Evolutionary conservation across 1,140 invertebrate genomes (phyloP).

Genomic region (Theocolax elegans): DNA sequence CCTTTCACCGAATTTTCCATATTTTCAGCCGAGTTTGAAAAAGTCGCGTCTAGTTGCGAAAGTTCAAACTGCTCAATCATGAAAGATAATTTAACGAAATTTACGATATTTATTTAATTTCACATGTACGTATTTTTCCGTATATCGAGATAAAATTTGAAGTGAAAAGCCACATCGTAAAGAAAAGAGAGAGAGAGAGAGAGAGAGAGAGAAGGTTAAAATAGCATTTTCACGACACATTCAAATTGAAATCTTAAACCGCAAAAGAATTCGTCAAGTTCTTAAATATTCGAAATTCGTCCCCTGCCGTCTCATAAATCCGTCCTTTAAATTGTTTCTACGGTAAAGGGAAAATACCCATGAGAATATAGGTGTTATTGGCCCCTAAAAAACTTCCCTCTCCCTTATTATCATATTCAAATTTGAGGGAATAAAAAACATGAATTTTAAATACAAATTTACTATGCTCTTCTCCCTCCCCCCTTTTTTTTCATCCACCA

Average conservation of each 20-base stretch:
- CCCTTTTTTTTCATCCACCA: too few species aligned
- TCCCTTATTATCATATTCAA: conserved; percentile 34
- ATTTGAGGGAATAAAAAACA: conserved; percentile 19
- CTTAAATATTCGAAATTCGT: conserved; percentile 19
- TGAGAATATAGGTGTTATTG: conserved; percentile 18
- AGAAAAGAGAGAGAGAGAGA: not conserved
- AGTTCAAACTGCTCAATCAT: too few species aligned
- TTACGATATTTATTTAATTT: too few species aligned
- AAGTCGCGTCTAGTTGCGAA: too few species aligned
- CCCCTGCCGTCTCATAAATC: not conserved
- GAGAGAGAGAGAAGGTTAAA: not conserved
- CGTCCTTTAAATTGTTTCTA: conserved; percentile 10
- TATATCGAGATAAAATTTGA: too few species aligned
- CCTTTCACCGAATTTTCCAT: too few species aligned
- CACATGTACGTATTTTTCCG: too few species aligned
- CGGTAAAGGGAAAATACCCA: not conserved
- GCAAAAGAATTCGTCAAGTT: not conserved
- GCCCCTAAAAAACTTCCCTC: conserved; percentile 6
- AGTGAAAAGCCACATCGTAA: too few species aligned
- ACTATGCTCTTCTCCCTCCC: not conserved
- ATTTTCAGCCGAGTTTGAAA: too few species aligned
- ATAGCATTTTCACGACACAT: not conserved
- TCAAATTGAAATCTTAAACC: conserved; percentile 1
- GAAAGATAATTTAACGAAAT: too few species aligned
- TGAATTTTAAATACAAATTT: conserved; percentile 34